Base-by-base conservation (phyloP, 2,888 invertebrate genomes). In the Holacanthella duospinosa region DNA sequence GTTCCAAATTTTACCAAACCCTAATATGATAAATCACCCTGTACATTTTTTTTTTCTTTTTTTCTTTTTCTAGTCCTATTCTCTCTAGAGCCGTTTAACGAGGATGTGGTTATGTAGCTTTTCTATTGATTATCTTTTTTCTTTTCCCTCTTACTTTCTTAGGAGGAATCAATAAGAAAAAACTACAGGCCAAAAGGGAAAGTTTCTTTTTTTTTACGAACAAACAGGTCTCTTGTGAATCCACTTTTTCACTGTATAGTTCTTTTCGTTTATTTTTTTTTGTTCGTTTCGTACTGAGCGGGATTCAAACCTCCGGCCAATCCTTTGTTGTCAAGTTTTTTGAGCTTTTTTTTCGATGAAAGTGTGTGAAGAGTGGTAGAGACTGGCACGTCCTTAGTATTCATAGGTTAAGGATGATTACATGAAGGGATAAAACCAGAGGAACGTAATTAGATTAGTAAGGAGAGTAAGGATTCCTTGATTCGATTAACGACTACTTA, bases 51-150 rank as follows among this genome's bases (percentile, higher is more conserved):
- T n/a, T n/a, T 16, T 36, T 16, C 36, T 36, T 36, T 36, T 16
- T 9, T 16, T 48, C 21, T n/a, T 21, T 48, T 48, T 48, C 48
- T n/a, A 9, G 16, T 48, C 21, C 4, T 9, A n/a, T 48, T 21
- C 12, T 48, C 21, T 48, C 48, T 21, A 48, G 21, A 48, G 48
- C 12, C 21, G 21, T 48, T 48, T 48, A 48, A 48, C 48, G 12
- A 21, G 48, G 48, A n/a, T 21, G 48, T 21, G 48, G 48, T 48
- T 48, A 9, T 48, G 48, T 48, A n/a, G 19, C 19, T 12, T 25
- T 24, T 12, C 28, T 29, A 56, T 56, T 56, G 56, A 56, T 29
- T 56, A 27, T n/a, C 19, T 2, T 56, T 56, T 56, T 29, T 56
- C 56, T 21, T 55, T 24, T 55, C 55, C n/a, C 56, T 24, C 29